Percentiles rank a stretch among this genome's conserved stretches.
Evolutionary conservation across 2,888 invertebrate species (phyloP).

Genomic region (Elegia similella): DNA sequence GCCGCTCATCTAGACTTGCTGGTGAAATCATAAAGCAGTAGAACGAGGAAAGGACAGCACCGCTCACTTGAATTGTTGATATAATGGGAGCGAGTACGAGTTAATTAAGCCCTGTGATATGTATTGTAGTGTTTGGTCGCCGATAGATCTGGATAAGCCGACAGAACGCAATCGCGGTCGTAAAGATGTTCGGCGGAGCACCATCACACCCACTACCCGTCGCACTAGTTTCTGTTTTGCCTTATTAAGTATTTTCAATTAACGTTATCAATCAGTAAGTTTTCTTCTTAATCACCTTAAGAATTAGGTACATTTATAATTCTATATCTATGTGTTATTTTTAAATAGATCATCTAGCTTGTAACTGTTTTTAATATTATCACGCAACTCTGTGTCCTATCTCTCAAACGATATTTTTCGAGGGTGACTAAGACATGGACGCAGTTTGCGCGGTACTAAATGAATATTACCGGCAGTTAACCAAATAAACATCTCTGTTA

Average conservation of each 20-base stretch:
- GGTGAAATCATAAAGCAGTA: constrained; percentile 48
- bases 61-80: constrained; percentile 37
- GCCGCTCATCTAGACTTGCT: constrained; percentile 43
- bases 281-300: not conserved
- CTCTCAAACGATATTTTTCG: not conserved
- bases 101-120: constrained; percentile 49
- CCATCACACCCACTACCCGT: constrained; percentile 31
- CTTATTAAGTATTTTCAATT: constrained; percentile 29
- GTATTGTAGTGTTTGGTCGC: constrained; percentile 39
- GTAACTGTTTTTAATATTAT: too few species aligned
- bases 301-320: not conserved
- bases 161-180: constrained; percentile 39
- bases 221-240: constrained; percentile 22
- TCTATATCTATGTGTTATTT: not conserved
- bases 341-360: too few species aligned
- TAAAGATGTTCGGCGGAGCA: constrained; percentile 40
- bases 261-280: constrained; percentile 19
- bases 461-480: constrained; percentile 19
- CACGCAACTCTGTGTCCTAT: not conserved
- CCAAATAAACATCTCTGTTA: constrained; percentile 29
- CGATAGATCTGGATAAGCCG: constrained; percentile 39
- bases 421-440: not conserved
- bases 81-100: constrained; percentile 35
- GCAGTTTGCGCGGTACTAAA: not conserved
- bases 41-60: constrained; percentile 38